These are phyloP conservation scores for Zingel zingel DNA, from an alignment of 2,113 vertebrate species.

Conservation along the genomic window DNA sequence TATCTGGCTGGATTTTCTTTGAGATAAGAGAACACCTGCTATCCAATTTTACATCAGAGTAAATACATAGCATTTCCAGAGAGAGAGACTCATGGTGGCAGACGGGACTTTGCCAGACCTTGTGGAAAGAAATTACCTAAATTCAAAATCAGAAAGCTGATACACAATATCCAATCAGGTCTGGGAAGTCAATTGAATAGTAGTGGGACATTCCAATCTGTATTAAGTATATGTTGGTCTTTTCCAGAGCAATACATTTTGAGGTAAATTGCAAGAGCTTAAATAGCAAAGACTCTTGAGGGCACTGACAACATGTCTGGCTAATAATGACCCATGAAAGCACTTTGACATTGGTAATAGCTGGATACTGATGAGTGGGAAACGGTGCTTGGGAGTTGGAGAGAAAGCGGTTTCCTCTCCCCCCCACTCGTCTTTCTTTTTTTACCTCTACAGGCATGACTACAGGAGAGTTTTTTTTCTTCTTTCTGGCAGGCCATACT, in stretches of 20 bases:
- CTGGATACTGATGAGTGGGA: slow-evolving; percentile 54
- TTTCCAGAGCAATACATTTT: slow-evolving; percentile 80
- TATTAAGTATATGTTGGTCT: slow-evolving; percentile 75
- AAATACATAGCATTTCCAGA: slow-evolving; percentile 45
- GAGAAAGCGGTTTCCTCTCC: slow-evolving; percentile 46
- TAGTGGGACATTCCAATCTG: slow-evolving; percentile 74
- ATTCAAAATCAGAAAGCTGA: slow-evolving; percentile 48
- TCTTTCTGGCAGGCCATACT: slow-evolving; percentile 50
- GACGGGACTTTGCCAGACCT: slow-evolving; percentile 29
- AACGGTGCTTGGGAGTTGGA: slow-evolving; percentile 44
- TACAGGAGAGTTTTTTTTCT: slow-evolving; percentile 27
- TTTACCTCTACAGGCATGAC: slow-evolving; percentile 34
- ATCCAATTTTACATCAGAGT: slow-evolving; percentile 68
- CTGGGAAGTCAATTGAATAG: slow-evolving; percentile 73
- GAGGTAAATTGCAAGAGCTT: slow-evolving; percentile 66
- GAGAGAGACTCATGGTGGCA: background rate
- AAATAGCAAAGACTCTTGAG: slow-evolving; percentile 62
- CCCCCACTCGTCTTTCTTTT: slow-evolving; percentile 8
- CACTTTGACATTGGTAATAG: slow-evolving; percentile 64
- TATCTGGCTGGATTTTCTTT: slow-evolving; percentile 57
- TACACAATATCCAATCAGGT: slow-evolving; percentile 65
- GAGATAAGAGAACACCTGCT: slow-evolving; percentile 77
- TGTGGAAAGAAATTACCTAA: background rate
- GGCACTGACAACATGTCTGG: slow-evolving; percentile 74
- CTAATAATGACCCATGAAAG: slow-evolving; percentile 71